Evolutionary conservation across 2,113 vertebrate genomes (phyloP).

Genomic region (Danionella cerebrum): DNA sequence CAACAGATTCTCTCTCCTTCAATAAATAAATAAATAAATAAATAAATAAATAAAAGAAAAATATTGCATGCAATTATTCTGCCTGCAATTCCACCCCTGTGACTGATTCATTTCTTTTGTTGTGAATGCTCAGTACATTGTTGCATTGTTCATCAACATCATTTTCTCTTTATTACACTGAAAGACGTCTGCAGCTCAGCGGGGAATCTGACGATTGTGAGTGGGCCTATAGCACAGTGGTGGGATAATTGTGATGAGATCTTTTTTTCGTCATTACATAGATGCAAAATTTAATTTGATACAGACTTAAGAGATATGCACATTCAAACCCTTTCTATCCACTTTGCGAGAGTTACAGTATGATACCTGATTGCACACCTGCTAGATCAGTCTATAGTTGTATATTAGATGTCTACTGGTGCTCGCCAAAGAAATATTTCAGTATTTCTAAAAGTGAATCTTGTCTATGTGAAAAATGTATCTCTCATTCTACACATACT

Average conservation of each 20-base stretch:
- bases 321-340: no score
- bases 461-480: no score
- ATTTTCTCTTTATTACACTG: background rate
- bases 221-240: background rate
- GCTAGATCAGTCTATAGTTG: no score
- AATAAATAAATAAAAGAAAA: no score
- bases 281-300: background rate
- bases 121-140: conserved; percentile 8
- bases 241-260: background rate
- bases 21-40: no score
- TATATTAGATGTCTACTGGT: no score
- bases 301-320: no score
- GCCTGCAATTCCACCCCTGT: background rate
- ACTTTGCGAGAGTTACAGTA: no score
- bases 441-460: no score
- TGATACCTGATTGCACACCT: no score
- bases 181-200: background rate
- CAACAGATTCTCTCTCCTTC: background rate
- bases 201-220: background rate
- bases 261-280: background rate
- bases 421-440: no score
- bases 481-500: no score
- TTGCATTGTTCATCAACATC: conserved; percentile 16
- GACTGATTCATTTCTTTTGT: conserved; percentile 2
- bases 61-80: background rate